Evolutionary conservation across 1,140 invertebrate genomes (phyloP).

Genomic region (Littorina saxatilis): DNA sequence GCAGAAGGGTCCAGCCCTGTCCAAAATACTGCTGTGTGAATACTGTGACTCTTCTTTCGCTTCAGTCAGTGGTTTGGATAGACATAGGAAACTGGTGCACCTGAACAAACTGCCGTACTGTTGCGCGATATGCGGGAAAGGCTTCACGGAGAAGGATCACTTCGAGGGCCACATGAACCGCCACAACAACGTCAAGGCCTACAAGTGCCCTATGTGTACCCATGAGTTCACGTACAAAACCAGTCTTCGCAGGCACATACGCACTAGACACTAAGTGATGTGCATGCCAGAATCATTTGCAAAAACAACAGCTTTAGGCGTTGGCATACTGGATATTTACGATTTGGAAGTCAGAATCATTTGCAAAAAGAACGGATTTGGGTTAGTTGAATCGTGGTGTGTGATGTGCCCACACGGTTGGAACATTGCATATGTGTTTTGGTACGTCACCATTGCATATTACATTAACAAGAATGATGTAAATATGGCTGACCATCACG

Average conservation of each 20-base stretch:
- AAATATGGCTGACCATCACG: no score
- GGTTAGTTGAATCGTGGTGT: no score
- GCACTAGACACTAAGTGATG: not conserved
- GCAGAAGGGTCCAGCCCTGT: not conserved
- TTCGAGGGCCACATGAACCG: not conserved
- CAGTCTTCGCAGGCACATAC: not conserved
- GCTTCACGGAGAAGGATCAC: not conserved
- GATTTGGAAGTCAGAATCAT: no score
- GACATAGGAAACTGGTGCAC: conserved; percentile 4
- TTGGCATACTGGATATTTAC: no score
- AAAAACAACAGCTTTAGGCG: no score
- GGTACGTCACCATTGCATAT: no score
- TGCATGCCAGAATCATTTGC: no score
- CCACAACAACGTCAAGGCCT: not conserved
- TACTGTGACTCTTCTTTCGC: conserved; percentile 1
- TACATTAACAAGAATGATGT: no score
- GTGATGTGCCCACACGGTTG: no score
- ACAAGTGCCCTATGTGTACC: not conserved
- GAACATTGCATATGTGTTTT: no score
- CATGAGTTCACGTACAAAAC: conserved; percentile 13
- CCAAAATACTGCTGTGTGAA: not conserved
- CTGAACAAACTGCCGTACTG: not conserved
- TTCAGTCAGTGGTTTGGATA: not conserved
- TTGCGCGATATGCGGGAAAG: not conserved
- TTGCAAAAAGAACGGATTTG: no score